Base-by-base conservation (phyloP, 2,888 invertebrate genomes). In the Oegoconia quadripuncta region DNA sequence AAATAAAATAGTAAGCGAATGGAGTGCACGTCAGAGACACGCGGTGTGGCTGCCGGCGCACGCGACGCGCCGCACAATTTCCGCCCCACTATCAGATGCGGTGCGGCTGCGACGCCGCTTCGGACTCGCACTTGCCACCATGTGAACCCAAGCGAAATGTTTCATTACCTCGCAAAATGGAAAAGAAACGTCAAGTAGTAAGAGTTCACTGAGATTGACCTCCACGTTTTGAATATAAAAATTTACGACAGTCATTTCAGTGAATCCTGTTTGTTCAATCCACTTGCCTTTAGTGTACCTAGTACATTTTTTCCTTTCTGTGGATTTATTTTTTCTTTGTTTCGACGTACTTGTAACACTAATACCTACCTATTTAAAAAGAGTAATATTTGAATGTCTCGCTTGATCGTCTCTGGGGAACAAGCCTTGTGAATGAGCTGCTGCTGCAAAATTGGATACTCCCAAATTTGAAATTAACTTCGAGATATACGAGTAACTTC, bases 41-140 rank as follows among this genome's bases (percentile, higher is more conserved):
- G 69, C 74, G 66, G 70, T 56, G 59, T n/a, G 55, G 50, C 42
- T 22, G 56, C 62, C 74, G 66, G 74, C 80, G 80, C 81, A 81
- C 76, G 75, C 78, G 80, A 76, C 78, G 67, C 64, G 65, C 65
- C 67, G 70, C 71, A 72, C 78, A 86, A 84, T 87, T 86, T 87
- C 86, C 86, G 86, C 74, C 62, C 63, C 60, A 66, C 72, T 70
- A 75, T 79, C 82, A 74, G 77, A 80, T 74, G 74, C 73, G 74
- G 71, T 69, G 72, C 27, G 66, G 52, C 71, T 63, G 64, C 56
- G 54, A 52, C 54, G 50, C 49, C 55, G 51, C 56, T 48, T 43
- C 55, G 55, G 42, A n/a, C 43, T 50, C 44, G 36, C 46, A 34
- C 41, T 32, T 37, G 40, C 46, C 42, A 42, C 50, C 43, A 50